Percentiles rank a stretch among this genome's conserved stretches.
Evolutionary conservation across 2,113 vertebrate genomes (phyloP).

Genomic region (Laticauda laticaudata): DNA sequence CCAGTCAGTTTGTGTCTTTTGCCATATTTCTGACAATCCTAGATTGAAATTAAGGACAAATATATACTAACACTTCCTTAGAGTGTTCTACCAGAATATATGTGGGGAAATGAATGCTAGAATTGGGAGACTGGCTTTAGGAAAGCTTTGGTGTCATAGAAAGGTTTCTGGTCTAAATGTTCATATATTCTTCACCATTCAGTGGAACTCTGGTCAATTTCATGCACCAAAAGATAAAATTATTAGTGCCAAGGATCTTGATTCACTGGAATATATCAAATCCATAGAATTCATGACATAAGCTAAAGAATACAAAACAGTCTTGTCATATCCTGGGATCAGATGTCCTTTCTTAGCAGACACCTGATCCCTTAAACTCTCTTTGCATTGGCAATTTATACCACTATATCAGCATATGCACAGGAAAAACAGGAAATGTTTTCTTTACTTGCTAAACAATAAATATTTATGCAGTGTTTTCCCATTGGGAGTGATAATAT

Average conservation of each 20-base stretch:
- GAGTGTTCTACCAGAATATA: slow-evolving; percentile 3
- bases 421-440: slow-evolving; percentile 29
- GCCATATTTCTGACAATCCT: neutral
- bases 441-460: slow-evolving; percentile 16
- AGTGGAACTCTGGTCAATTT: neutral
- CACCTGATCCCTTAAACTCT: neutral
- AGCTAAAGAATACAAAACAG: neutral
- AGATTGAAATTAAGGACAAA: slow-evolving; percentile 32
- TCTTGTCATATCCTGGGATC: neutral
- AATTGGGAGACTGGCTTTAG: neutral
- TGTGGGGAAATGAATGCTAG: neutral
- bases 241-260: neutral
- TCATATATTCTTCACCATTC: neutral
- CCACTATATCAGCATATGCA: neutral
- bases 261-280: neutral
- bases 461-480: slow-evolving; percentile 12
- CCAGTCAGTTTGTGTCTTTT: slow-evolving; percentile 5
- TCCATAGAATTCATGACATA: too few species aligned
- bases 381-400: neutral
- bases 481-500: neutral
- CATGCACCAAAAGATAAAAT: neutral
- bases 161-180: neutral
- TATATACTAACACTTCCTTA: neutral
- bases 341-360: neutral
- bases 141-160: neutral